phyloP scores from a whole-genome alignment of 2,113 vertebrate genomes.

The Hyperopisus bebe region DNA sequence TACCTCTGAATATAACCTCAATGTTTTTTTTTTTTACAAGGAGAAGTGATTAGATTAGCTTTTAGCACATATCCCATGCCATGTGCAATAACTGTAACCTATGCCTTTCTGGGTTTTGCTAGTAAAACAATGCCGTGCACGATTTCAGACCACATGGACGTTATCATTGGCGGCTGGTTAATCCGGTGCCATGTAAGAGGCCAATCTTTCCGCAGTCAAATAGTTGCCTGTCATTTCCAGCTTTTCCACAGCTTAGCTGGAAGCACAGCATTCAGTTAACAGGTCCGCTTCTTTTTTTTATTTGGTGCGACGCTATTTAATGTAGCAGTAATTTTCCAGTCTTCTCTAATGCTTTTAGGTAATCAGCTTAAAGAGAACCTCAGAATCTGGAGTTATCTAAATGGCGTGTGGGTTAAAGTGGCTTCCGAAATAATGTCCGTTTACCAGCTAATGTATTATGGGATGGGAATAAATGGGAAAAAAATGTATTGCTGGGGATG shows the following conservation, averaged over 20 bases:
- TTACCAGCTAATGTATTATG: not conserved
- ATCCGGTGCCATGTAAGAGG: not conserved
- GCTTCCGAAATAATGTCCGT: not conserved
- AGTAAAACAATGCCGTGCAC: not conserved
- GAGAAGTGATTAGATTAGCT: not conserved
- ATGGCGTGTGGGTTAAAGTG: not conserved
- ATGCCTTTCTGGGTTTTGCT: not conserved
- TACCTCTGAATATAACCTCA: not conserved
- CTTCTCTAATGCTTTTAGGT: not conserved
- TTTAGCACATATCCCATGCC: not conserved
- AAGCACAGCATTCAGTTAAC: not conserved
- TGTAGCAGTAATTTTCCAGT: not conserved
- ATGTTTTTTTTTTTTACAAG: not conserved
- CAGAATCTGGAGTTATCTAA: not conserved
- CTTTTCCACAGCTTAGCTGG: not conserved
- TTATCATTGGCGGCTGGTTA: not conserved
- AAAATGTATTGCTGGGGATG: slow-evolving; percentile 4
- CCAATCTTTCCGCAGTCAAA: not conserved
- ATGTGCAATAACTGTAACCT: not conserved
- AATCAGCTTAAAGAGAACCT: not conserved
- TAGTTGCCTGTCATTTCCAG: not conserved
- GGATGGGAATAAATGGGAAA: not conserved
- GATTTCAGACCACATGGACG: not conserved
- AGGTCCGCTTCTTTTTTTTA: not conserved
- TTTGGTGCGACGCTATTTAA: not conserved